Base-by-base conservation (phyloP, 1,140 invertebrate species). In the Copidosoma floridanum region DNA sequence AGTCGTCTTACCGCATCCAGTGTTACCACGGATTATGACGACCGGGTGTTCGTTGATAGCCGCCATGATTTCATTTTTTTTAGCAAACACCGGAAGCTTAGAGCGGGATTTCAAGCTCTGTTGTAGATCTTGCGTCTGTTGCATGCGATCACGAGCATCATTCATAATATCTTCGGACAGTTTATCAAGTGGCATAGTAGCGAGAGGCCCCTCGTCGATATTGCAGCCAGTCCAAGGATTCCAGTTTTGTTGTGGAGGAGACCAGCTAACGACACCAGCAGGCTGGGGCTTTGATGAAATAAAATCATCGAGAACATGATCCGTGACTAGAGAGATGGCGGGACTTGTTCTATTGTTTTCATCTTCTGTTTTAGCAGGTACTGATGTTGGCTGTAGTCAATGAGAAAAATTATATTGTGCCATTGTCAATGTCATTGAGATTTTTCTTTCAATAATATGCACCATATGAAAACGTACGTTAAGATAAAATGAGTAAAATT, bases 181-280 rank as follows among this genome's bases (percentile, higher is more conserved):
- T 46, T 90, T 80, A 23, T 95, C 92, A 63, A 98, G 81, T 5
- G 83, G 81, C 0, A 86, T 85, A 8, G 84, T 84, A 2, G 95
- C 92, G 40, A 98, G 78, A 10, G 92, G 93, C 50, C 89, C 94
- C 72, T 96, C 93, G 68, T 97, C 96, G 69, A 98, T 97, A 73
- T 98, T 98, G 69, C 91, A 94, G 0, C 86, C 88, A 23, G 86
- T 89, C 95, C 95, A 98, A 8, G 95, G 89, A 81, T 99, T 97
- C 95, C 96, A 99, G 77, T 99, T 99, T 11, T 85, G 85, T 64
- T 90, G 86, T 0, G 96, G 95, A 1, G 97, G 97, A 2, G 93
- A 93, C 96, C 96, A 99, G 2, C 93, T 87, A 14, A 99, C 93
- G 0, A 96, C 90, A 12, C 91, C 90, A 20, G 82, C 85, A 16